Percentiles rank a stretch among this genome's conserved stretches.
Conservation (phyloP, 2,797 vertebrate species). For the Synaphobranchus kaupii region DNA sequence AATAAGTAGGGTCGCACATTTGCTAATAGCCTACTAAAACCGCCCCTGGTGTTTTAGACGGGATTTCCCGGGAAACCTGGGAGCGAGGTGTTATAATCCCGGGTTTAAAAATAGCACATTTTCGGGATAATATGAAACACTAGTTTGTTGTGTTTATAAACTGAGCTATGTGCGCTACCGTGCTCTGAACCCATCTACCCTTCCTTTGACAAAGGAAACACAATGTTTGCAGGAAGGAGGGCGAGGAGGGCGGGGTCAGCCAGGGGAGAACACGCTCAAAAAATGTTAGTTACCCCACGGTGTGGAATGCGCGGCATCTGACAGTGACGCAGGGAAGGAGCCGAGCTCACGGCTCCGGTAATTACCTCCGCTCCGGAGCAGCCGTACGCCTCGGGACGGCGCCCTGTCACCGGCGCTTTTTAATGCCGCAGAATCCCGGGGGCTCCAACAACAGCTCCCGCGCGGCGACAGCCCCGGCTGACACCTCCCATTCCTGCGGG, state of each 20-base stretch:
- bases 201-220: not conserved
- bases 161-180: not conserved
- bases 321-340: not conserved
- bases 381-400: not conserved
- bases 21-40: too few relatives aligned
- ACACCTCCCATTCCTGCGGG: constrained; percentile 28
- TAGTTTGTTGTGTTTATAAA: not conserved
- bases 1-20: too few relatives aligned
- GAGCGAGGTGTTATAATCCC: too few relatives aligned
- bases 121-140: too few relatives aligned
- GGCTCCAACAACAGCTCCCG: not conserved
- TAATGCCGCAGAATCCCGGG: not conserved
- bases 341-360: not conserved
- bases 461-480: constrained; percentile 38
- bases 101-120: too few relatives aligned
- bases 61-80: too few relatives aligned
- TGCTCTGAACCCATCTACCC: not conserved
- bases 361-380: not conserved
- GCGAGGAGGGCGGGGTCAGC: not conserved
- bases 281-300: not conserved
- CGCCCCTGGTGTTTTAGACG: too few relatives aligned
- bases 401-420: constrained; percentile 42
- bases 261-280: too few relatives aligned
- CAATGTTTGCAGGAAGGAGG: not conserved
- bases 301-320: not conserved